Evolutionary conservation across 2,797 vertebrate genomes (phyloP).

Genomic region (Nasua narica): DNA sequence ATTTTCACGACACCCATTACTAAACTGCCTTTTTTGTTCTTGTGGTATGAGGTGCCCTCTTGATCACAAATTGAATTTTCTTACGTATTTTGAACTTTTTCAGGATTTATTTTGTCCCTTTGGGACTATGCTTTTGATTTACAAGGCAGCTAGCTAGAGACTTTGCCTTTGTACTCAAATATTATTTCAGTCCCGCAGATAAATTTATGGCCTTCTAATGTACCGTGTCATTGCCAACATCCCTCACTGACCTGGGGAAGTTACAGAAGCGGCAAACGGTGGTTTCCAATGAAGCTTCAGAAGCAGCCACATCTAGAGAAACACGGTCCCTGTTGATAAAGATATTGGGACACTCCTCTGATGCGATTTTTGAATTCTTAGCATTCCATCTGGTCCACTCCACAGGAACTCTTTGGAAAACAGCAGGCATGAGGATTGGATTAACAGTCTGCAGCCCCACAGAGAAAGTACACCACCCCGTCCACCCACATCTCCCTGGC

Average conservation of each 20-base stretch:
- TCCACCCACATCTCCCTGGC: not conserved
- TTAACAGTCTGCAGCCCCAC: conserved; percentile 49
- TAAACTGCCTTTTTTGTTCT: not conserved
- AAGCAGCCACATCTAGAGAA: not conserved
- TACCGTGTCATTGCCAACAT: not conserved
- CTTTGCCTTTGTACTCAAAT: conserved; percentile 34
- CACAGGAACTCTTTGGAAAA: conserved; percentile 60
- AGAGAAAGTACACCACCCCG: conserved; percentile 33
- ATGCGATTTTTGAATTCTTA: not conserved
- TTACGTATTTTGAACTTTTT: not conserved
- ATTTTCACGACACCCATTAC: not conserved
- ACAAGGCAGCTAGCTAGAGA: not conserved
- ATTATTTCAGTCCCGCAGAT: conserved; percentile 1
- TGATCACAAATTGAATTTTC: not conserved
- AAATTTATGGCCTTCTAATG: not conserved
- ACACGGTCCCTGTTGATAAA: not conserved
- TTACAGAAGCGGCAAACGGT: not conserved
- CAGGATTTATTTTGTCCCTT: not conserved
- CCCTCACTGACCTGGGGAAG: not conserved
- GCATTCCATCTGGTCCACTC: not conserved
- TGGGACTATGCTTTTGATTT: not conserved
- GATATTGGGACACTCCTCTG: not conserved
- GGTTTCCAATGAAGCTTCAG: not conserved
- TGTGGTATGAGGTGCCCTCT: not conserved
- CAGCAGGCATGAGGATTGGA: conserved; percentile 32